Evolutionary conservation across 1,140 invertebrate genomes (phyloP).

Genomic region (Aporrectodea caliginosa): DNA sequence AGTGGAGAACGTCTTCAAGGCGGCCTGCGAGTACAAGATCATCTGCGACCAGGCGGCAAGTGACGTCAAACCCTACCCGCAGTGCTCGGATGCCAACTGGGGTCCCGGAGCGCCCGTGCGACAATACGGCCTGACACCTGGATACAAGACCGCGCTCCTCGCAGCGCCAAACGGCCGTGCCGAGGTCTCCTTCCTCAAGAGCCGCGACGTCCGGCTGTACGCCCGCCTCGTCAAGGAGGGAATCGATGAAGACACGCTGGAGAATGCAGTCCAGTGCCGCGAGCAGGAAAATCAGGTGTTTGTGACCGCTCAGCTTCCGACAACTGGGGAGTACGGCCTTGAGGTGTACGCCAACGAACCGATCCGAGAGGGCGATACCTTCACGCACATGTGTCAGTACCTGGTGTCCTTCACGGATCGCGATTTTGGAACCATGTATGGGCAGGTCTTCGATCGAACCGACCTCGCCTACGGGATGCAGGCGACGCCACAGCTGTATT

Average conservation of each 20-base stretch:
- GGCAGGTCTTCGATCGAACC: conserved; percentile 31
- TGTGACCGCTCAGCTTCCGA: conserved; percentile 37
- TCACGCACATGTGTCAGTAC: conserved; percentile 54
- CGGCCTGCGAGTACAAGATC: conserved; percentile 55
- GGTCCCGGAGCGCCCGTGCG: conserved; percentile 52
- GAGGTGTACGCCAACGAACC: conserved; percentile 57
- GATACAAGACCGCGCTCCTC: conserved; percentile 39
- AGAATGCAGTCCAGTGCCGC: conserved; percentile 16
- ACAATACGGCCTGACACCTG: conserved; percentile 49
- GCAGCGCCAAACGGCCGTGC: conserved; percentile 34
- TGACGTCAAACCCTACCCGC: conserved; percentile 48
- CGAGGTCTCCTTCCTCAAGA: conserved; percentile 33
- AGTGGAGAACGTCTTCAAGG: conserved; percentile 37
- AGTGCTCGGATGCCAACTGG: conserved; percentile 55
- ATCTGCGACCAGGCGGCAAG: conserved; percentile 42
- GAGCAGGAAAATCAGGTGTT: conserved; percentile 31
- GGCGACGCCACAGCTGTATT: conserved; percentile 31
- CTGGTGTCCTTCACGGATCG: conserved; percentile 35
- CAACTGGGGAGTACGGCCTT: conserved; percentile 52
- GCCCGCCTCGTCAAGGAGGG: conserved; percentile 32
- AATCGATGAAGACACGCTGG: conserved; percentile 28
- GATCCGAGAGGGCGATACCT: conserved; percentile 48
- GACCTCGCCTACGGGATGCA: conserved; percentile 29
- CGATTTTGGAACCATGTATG: conserved; percentile 30
- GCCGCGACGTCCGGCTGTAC: conserved; percentile 29